phyloP scores from a whole-genome alignment of 53 echinoderm and acorn worm species.

The Henricia sp. region DNA sequence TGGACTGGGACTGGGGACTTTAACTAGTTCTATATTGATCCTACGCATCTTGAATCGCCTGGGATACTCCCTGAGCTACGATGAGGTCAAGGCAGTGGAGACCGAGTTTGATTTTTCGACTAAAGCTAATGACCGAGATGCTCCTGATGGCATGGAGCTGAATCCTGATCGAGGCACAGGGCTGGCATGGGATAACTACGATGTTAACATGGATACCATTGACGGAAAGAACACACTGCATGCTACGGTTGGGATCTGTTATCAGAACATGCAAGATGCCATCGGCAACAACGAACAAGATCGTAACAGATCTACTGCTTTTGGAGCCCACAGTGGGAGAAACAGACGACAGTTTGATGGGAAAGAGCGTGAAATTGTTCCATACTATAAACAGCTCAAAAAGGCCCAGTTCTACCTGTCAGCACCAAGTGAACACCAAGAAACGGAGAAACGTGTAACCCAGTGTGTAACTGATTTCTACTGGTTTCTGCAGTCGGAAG shows the following conservation, averaged over 20 bases:
- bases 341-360: conserved; percentile 60
- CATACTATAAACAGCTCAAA: conserved; percentile 50
- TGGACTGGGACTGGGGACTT: conserved; percentile 64
- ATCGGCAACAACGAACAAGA: not conserved
- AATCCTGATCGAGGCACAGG: conserved; percentile 58
- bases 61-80: conserved; percentile 67
- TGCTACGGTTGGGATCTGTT: conserved; percentile 83
- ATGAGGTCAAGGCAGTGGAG: conserved; percentile 63
- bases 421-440: conserved; percentile 23
- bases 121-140: not conserved
- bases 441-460: not conserved
- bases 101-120: conserved; percentile 66
- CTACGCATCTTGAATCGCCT: conserved; percentile 65
- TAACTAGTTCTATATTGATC: conserved; percentile 62
- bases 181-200: conserved; percentile 80
- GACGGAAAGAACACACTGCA: conserved; percentile 75
- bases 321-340: conserved; percentile 19
- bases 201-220: conserved; percentile 67
- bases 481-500: conserved; percentile 47
- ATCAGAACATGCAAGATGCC: conserved; percentile 45
- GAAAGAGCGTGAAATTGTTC: conserved; percentile 60
- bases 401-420: conserved; percentile 42
- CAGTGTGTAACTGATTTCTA: conserved; percentile 55
- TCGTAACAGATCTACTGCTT: not conserved
- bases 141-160: conserved; percentile 60